Evolutionary conservation across 2,797 vertebrate species (phyloP), one percentile per base, ranked within the genome.

Genomic region (Chelonia mydas): DNA sequence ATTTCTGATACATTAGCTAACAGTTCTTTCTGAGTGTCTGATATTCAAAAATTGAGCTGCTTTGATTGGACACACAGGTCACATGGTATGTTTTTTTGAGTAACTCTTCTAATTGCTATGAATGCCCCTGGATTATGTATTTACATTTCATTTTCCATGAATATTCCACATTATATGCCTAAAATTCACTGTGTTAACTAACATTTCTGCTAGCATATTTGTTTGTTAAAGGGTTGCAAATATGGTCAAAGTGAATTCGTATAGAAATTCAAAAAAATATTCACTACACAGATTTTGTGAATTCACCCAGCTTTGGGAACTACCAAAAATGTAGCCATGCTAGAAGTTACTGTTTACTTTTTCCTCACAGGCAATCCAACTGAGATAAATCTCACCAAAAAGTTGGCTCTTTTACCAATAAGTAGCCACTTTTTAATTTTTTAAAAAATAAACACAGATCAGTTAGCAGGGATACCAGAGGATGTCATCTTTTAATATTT

Each of bases 61-160:
- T 9, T 83, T 12, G 3, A 76, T 76, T 59, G 59, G 17, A 61
- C 16, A 11, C 13, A 61, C 2, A n/a, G 53, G 2, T 0, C 23
- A 79, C 0, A 1, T 27, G 41, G 79, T 1, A n/a, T 15, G 47
- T 81, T 37, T 83, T 21, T 23, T 93, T 86, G 10, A 0, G 61
- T 68, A 68, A 68, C 8, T 15, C 28, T 68, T 68, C 16, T n/a
- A 68, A 37, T 37, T 37, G 3, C 11, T 25, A 33, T 0, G 5
- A 90, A 76, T 76, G 23, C 2, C 91, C 10, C 15, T 11, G 11
- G n/a, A 55, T 37, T 74, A 15, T 78, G 9, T 5, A 83, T 78
- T 86, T 89, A 31, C 81, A 94, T 76, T 78, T 45, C 10, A 47
- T 54, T 93, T 81, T 7, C 33, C 92, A 88, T 83, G 31, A 83